phyloP scores from a whole-genome alignment of 2,888 invertebrate species.

The Octonoba sinensis region DNA sequence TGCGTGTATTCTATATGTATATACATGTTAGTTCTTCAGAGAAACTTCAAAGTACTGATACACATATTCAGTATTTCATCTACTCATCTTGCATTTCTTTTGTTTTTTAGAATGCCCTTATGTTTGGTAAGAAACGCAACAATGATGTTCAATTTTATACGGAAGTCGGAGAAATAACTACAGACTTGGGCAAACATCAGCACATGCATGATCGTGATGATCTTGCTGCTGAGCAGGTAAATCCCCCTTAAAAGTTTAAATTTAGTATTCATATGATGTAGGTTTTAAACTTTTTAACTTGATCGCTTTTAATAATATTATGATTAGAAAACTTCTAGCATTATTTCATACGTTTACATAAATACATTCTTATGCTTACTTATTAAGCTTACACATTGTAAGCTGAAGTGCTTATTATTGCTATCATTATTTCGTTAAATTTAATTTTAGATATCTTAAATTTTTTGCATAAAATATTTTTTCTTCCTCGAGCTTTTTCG shows the following conservation, averaged over 20 bases:
- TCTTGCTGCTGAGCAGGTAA: constrained; percentile 92
- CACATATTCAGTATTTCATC: too few relatives aligned
- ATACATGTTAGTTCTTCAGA: too few relatives aligned
- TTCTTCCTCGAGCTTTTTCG: too few relatives aligned
- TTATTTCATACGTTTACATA: background rate
- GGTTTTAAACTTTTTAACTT: too few relatives aligned
- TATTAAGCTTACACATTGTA: too few relatives aligned
- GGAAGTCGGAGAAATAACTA: constrained; percentile 99
- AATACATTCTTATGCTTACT: too few relatives aligned
- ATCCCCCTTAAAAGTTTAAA: background rate
- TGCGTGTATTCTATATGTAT: too few relatives aligned
- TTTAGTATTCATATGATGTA: background rate
- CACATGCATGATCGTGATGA: constrained; percentile 99
- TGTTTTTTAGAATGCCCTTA: constrained; percentile 86
- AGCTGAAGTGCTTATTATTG: too few relatives aligned
- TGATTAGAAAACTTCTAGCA: background rate
- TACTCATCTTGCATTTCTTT: background rate
- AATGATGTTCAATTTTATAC: constrained; percentile 99
- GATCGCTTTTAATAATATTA: background rate
- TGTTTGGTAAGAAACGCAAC: constrained; percentile 99
- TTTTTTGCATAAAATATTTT: too few relatives aligned
- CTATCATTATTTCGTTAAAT: too few relatives aligned
- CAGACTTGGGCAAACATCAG: constrained; percentile 98
- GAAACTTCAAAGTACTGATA: too few relatives aligned
- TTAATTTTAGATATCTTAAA: too few relatives aligned